phyloP scores from a whole-genome alignment of 2,113 vertebrate genomes.

The Crocuta crocuta region DNA sequence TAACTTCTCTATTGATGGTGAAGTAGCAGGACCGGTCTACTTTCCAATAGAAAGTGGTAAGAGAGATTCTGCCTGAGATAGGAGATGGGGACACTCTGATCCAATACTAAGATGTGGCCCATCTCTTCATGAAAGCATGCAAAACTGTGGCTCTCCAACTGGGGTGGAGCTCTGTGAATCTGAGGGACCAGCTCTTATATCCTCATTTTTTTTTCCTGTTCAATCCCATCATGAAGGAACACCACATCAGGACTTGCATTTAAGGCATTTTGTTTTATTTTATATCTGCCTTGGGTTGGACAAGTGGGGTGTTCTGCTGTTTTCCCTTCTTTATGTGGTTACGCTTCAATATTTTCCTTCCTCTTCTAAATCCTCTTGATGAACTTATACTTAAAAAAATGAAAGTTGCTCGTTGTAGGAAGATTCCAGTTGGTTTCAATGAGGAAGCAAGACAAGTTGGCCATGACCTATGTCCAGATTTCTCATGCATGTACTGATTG shows the following conservation, averaged over 20 bases:
- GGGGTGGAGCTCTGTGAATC: neutral
- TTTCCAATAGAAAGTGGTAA: neutral
- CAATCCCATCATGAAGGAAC: neutral
- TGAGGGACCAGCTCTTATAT: neutral
- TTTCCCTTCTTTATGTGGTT: neutral
- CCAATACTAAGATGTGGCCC: neutral
- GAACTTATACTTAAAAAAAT: slow-evolving; percentile 61
- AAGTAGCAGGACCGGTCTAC: neutral
- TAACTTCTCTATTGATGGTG: neutral
- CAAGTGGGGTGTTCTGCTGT: neutral
- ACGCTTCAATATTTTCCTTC: neutral
- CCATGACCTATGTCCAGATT: neutral
- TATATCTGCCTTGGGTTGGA: neutral
- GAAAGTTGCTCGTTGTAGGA: slow-evolving; percentile 51
- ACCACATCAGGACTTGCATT: neutral
- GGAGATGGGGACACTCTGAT: neutral
- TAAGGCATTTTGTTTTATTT: slow-evolving; percentile 49
- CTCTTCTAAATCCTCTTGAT: slow-evolving; percentile 50
- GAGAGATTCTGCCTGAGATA: neutral
- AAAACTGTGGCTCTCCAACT: neutral
- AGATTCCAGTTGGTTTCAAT: slow-evolving; percentile 29
- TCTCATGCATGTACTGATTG: slow-evolving; percentile 15
- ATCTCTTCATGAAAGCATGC: neutral
- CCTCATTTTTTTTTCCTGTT: neutral
- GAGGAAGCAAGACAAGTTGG: neutral